A percentile compares a stretch with the other conserved stretches of the same genome.
Conservation (phyloP, 2,113 vertebrate genomes). For the Xyrauchen texanus region DNA sequence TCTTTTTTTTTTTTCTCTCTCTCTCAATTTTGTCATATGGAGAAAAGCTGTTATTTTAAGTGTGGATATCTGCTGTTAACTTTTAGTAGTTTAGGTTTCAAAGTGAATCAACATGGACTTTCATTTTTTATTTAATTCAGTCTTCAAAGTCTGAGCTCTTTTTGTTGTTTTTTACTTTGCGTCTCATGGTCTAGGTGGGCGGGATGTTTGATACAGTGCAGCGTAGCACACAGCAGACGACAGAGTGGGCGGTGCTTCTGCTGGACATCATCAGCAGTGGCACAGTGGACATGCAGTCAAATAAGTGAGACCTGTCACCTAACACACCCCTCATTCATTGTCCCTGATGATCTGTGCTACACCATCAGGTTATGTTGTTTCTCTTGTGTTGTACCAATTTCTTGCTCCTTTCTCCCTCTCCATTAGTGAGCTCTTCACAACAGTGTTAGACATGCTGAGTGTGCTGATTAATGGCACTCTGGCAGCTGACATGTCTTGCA, state of each 20-base stretch:
- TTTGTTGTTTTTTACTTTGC: not conserved
- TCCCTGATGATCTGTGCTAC: no score
- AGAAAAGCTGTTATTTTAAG: no score
- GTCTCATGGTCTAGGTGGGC: slow-evolving; percentile 81
- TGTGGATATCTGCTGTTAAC: no score
- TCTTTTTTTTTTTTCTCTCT: no score
- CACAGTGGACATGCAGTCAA: slow-evolving; percentile 99
- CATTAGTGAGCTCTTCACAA: slow-evolving; percentile 95
- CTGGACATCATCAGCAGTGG: slow-evolving; percentile 98
- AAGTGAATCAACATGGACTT: no score
- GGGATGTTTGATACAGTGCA: slow-evolving; percentile 99
- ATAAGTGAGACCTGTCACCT: slow-evolving; percentile 81
- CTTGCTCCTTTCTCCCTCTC: slow-evolving; percentile 13
- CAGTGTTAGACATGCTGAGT: slow-evolving; percentile 96
- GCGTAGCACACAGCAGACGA: slow-evolving; percentile 96
- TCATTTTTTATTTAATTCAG: no score
- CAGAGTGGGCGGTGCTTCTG: slow-evolving; percentile 95
- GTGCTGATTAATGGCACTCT: slow-evolving; percentile 96
- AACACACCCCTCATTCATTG: not conserved
- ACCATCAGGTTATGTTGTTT: no score
- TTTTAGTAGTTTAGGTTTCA: no score
- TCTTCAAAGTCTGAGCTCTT: not conserved
- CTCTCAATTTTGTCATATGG: no score
- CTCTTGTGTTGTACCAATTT: not conserved
- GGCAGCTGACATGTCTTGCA: slow-evolving; percentile 98